These are phyloP conservation scores for Patella ulyssiponensis DNA, from an alignment of 2,888 invertebrate genomes.

Conservation along the genomic window DNA sequence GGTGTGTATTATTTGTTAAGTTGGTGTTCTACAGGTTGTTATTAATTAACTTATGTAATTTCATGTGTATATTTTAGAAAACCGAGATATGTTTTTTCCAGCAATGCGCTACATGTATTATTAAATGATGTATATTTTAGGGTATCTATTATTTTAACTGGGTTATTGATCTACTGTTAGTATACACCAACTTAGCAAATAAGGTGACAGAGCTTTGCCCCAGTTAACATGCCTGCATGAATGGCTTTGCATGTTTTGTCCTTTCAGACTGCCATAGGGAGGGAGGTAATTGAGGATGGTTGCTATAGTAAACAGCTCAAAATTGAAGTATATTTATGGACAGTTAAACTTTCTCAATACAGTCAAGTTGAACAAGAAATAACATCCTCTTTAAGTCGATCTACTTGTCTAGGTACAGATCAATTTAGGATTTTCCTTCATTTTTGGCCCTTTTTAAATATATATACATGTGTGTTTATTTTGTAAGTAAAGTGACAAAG, in stretches of 20 bases:
- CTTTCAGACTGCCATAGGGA: slow-evolving; percentile 65
- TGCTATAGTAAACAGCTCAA: slow-evolving; percentile 70
- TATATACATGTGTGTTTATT: neutral
- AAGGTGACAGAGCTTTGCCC: neutral
- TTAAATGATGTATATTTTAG: too few species aligned
- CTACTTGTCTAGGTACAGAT: slow-evolving; percentile 69
- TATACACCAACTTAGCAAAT: too few species aligned
- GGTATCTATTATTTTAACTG: too few species aligned
- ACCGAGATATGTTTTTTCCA: too few species aligned
- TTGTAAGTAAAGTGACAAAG: too few species aligned
- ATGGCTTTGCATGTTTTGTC: slow-evolving; percentile 17
- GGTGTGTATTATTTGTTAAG: too few species aligned
- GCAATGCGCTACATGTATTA: too few species aligned
- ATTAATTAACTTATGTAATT: too few species aligned
- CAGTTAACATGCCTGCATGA: slow-evolving; percentile 14
- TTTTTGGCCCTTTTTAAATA: neutral
- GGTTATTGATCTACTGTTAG: too few species aligned
- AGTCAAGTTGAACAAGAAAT: slow-evolving; percentile 63
- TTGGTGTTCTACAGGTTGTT: too few species aligned
- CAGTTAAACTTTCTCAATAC: slow-evolving; percentile 72
- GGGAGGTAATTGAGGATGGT: slow-evolving; percentile 73
- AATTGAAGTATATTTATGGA: slow-evolving; percentile 73
- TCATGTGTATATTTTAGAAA: too few species aligned
- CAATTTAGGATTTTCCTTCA: neutral
- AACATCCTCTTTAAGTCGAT: slow-evolving; percentile 68